Evolutionary conservation across 2,888 invertebrate species (phyloP).

Genomic region (Mimachlamys varia): DNA sequence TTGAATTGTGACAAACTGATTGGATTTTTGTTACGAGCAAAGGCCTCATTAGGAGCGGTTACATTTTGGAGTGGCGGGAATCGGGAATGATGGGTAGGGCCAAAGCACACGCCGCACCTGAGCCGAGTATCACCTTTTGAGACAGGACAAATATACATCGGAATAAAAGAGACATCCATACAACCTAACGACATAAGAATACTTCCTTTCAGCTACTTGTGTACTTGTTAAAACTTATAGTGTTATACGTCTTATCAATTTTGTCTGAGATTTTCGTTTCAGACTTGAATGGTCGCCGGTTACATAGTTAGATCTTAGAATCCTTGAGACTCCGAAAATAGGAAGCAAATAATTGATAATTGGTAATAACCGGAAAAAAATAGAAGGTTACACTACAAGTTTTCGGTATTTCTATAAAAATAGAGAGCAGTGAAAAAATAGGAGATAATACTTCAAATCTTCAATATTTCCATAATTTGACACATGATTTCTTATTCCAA

Average conservation of each 20-base stretch:
- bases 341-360: neutral
- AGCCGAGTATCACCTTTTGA: slow-evolving; percentile 3
- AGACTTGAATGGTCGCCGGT: neutral
- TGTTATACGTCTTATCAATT: too few species aligned
- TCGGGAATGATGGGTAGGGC: neutral
- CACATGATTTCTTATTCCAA: neutral
- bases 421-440: too few species aligned
- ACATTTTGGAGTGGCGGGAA: neutral
- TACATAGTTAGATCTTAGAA: neutral
- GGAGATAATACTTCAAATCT: too few species aligned
- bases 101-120: slow-evolving; percentile 1
- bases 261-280: neutral
- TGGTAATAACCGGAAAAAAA: neutral
- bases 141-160: neutral
- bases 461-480: too few species aligned
- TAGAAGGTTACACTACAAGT: too few species aligned
- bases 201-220: neutral
- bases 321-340: neutral
- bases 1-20: neutral
- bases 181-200: neutral
- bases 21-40: neutral
- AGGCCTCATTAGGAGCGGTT: slow-evolving; percentile 7
- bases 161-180: too few species aligned
- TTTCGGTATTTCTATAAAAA: too few species aligned
- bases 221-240: too few species aligned